These are phyloP conservation scores for Gila orcuttii DNA, from an alignment of 2,113 vertebrate species.

Conservation along the genomic window DNA sequence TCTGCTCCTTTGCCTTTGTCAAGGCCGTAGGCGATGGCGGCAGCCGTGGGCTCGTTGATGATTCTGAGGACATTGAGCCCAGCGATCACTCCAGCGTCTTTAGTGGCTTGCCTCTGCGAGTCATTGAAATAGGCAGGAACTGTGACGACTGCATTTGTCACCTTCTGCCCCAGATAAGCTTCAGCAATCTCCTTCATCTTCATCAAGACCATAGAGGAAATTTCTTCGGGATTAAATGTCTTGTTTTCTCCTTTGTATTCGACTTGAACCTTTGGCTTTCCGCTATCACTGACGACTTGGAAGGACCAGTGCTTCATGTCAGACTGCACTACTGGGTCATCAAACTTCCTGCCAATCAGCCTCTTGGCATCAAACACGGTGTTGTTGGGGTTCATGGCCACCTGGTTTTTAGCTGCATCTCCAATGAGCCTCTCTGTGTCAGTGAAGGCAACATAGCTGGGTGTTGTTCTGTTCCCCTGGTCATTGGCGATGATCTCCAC, in stretches of 20 bases:
- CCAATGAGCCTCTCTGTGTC: constrained; percentile 86
- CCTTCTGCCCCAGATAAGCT: constrained; percentile 67
- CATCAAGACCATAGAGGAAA: constrained; percentile 68
- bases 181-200: constrained; percentile 59
- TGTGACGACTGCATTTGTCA: constrained; percentile 87
- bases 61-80: constrained; percentile 65
- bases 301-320: constrained; percentile 76
- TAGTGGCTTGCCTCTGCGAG: constrained; percentile 89
- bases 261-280: constrained; percentile 69
- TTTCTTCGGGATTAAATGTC: constrained; percentile 69
- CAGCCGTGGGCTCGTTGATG: constrained; percentile 89
- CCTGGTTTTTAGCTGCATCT: constrained; percentile 88
- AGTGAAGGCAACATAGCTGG: constrained; percentile 88
- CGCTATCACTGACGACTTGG: constrained; percentile 64
- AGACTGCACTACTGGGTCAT: constrained; percentile 68
- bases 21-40: constrained; percentile 90
- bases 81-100: constrained; percentile 87
- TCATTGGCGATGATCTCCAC: constrained; percentile 90
- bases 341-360: constrained; percentile 79
- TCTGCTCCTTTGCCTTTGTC: constrained; percentile 85
- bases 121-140: constrained; percentile 90
- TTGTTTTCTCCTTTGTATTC: constrained; percentile 70
- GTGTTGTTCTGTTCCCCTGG: constrained; percentile 87
- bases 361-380: constrained; percentile 86
- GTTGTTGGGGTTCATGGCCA: constrained; percentile 86